These are phyloP conservation scores for Gambusia holbrooki DNA, from an alignment of 2,113 vertebrate genomes.

Conservation along the genomic window DNA sequence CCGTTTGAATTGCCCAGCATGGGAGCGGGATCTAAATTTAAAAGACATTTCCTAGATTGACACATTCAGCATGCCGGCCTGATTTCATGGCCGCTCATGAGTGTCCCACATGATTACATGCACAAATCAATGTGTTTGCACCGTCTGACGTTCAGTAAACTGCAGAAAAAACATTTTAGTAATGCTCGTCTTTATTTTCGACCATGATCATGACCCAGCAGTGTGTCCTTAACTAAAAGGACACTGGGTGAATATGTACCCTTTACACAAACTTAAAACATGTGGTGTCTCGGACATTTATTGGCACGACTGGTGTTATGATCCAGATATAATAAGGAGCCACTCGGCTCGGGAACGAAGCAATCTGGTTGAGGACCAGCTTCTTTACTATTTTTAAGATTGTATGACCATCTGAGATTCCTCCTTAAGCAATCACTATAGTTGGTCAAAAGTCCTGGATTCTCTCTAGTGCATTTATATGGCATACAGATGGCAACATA, in stretches of 20 bases:
- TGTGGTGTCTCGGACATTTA: neutral
- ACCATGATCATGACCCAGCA: neutral
- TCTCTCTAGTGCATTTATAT: too few relatives aligned
- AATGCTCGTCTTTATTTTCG: neutral
- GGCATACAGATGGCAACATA: too few relatives aligned
- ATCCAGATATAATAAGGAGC: too few relatives aligned
- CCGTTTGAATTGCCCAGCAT: conserved; percentile 45
- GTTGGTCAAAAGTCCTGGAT: too few relatives aligned
- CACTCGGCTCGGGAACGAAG: too few relatives aligned
- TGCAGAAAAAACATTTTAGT: neutral
- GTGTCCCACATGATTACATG: neutral
- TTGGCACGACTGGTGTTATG: neutral
- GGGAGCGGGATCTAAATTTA: conserved; percentile 33
- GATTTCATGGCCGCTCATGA: conserved; percentile 5
- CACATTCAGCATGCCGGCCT: conserved; percentile 7
- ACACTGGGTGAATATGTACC: neutral
- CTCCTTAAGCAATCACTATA: too few relatives aligned
- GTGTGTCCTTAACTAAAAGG: rapidly evolving
- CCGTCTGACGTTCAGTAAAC: conserved; percentile 2
- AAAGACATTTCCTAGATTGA: conserved; percentile 33
- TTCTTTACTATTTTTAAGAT: too few relatives aligned
- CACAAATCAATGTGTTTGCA: neutral
- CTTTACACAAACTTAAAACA: neutral
- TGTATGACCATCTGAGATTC: too few relatives aligned
- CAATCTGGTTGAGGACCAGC: too few relatives aligned